Evolutionary conservation across 2,113 vertebrate species (phyloP), one percentile per base, ranked within the genome.

Genomic region (Saimiri boliviensis): DNA sequence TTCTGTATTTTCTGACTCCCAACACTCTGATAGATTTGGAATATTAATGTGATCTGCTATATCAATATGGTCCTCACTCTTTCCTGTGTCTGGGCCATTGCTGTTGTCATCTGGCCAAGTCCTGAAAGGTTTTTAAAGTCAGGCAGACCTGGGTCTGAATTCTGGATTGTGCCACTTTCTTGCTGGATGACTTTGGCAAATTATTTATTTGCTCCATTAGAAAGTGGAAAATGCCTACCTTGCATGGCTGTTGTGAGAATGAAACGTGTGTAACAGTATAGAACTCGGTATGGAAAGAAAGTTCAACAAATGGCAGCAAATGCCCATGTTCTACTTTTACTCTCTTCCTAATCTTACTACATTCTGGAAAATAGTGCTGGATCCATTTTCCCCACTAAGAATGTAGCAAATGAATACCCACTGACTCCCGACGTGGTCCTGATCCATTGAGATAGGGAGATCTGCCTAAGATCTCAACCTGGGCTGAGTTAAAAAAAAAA

Each of bases 401-500:
- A 68, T 19, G 14, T 9, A 56, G 52, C 63, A 45, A 89, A 63
- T 54, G 27, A 89, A 93, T 17, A 92, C 40, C 32, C 19, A 35
- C 0, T 56, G 81, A 79, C 37, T 19, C 47, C 35, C 6, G 52
- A 84, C 60, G 71, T 68, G 79, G 49, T 35, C 30, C 71, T 90
- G 32, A 40, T 92, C 60, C 58, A 19, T 2, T 45, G 74, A 84
- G 70, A 20, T 83, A 45, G 40, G 66, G 40, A 71, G 73, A 1
- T 16, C 7, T 56, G n/a, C 40, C 74, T 77, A 83, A 92, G 60
- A 37, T 86, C 66, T 87, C 37, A 66, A 49, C 12, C 32, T 66
- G 49, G 58, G 16, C 85, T 47, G 25, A 68, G 66, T 85, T 79
- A 37, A 87, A 95, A 63, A 93, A 37, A 87, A 95, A 63, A 93